phyloP scores from a whole-genome alignment of 2,797 vertebrate species.

The Streptopelia turtur region DNA sequence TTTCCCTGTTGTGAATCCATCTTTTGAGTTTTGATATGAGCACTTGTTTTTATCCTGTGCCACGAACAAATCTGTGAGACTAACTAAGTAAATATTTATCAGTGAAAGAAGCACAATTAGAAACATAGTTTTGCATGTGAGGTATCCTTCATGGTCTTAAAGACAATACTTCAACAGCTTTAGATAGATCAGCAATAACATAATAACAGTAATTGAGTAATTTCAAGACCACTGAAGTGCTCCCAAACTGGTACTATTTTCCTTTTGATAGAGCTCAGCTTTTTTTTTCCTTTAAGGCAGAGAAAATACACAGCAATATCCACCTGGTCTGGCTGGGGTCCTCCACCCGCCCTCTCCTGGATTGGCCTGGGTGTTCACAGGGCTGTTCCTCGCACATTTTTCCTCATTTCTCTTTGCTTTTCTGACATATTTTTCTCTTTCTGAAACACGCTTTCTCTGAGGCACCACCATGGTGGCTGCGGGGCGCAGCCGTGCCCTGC shows the following conservation, averaged over 20 bases:
- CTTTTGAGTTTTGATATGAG: neutral
- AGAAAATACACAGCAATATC: neutral
- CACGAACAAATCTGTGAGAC: neutral
- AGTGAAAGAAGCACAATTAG: neutral
- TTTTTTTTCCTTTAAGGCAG: neutral
- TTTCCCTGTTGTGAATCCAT: neutral
- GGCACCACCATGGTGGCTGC: accelerated
- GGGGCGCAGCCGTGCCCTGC: neutral
- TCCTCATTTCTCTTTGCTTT: neutral
- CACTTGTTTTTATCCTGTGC: neutral
- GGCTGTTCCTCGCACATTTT: neutral
- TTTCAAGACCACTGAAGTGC: neutral
- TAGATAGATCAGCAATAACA: neutral
- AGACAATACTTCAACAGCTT: neutral
- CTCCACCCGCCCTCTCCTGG: accelerated
- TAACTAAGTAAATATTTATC: neutral
- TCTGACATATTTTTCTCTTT: neutral
- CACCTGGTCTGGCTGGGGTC: neutral
- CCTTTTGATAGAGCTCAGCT: neutral
- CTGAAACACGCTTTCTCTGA: neutral
- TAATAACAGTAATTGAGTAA: neutral
- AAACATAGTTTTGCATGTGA: neutral
- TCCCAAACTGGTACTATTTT: neutral
- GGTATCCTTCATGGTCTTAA: neutral
- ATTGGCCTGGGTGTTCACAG: neutral